Evolutionary conservation across 2,797 vertebrate genomes (phyloP).

Genomic region (Macroramphosus scolopax): DNA sequence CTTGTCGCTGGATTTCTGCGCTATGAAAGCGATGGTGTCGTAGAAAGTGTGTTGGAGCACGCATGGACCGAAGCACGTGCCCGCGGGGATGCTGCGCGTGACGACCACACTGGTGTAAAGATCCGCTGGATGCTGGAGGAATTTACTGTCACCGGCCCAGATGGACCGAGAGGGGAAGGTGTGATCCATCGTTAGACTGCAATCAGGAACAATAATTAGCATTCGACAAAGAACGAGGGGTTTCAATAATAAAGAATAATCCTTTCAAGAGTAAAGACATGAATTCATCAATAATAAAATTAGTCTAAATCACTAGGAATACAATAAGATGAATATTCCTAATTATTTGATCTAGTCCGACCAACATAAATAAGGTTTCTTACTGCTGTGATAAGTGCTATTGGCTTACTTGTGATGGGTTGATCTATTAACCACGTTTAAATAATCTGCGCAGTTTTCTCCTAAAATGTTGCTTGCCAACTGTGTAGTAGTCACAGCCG

Average conservation of each 20-base stretch:
- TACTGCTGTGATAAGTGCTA: too few relatives aligned
- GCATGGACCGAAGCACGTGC: constrained; percentile 85
- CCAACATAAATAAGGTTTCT: too few relatives aligned
- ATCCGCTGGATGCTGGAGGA: constrained; percentile 82
- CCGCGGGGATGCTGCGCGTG: constrained; percentile 83
- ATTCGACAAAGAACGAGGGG: too few relatives aligned
- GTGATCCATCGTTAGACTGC: constrained; percentile 81
- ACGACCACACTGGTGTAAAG: constrained; percentile 83
- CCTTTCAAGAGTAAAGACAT: too few relatives aligned
- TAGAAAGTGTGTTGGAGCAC: constrained; percentile 84
- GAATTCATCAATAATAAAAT: too few relatives aligned
- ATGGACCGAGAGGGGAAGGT: constrained; percentile 77
- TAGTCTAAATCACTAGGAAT: too few relatives aligned
- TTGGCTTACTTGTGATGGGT: too few relatives aligned
- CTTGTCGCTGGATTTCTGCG: constrained; percentile 84
- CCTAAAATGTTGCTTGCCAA: neutral
- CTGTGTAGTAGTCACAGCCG: constrained; percentile 27
- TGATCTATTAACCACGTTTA: too few relatives aligned
- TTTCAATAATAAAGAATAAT: too few relatives aligned
- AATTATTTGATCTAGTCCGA: too few relatives aligned
- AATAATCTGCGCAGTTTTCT: neutral
- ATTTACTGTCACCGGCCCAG: constrained; percentile 83
- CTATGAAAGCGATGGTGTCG: constrained; percentile 89
- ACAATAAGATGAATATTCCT: too few relatives aligned
- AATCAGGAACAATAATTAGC: neutral